Conservation (phyloP, 1,140 invertebrate species). For the Diabrotica undecimpunctata region DNA sequence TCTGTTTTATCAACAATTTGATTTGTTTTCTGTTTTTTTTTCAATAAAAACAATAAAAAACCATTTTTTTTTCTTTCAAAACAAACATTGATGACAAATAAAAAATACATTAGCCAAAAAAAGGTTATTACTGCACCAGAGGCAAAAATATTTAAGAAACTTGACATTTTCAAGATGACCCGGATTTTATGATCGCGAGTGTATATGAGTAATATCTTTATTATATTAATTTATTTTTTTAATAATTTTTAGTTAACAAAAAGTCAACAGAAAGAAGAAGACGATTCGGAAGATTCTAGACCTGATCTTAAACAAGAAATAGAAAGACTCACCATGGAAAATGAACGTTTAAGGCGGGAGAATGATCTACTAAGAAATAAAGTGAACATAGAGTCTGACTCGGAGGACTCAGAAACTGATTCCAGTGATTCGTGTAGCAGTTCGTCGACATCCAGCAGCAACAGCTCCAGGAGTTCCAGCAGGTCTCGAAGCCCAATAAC, state of each 20-base stretch:
- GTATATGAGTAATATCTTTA: too few relatives aligned
- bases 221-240: too few relatives aligned
- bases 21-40: too few relatives aligned
- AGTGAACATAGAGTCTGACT: conserved; percentile 44
- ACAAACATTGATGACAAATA: too few relatives aligned
- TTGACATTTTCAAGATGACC: too few relatives aligned
- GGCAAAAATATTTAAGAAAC: too few relatives aligned
- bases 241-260: conserved; percentile 45
- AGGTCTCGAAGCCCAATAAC: conserved; percentile 24
- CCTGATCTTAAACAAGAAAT: conserved; percentile 52
- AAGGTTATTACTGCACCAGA: too few relatives aligned
- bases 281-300: conserved; percentile 27
- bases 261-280: conserved; percentile 39
- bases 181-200: too few relatives aligned
- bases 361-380: conserved; percentile 55
- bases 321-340: conserved; percentile 36
- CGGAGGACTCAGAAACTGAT: conserved; percentile 57
- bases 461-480: conserved; percentile 26
- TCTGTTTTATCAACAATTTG: too few relatives aligned
- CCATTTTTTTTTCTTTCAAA: too few relatives aligned
- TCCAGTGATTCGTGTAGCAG: conserved; percentile 44
- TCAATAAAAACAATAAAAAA: too few relatives aligned
- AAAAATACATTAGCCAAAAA: too few relatives aligned
- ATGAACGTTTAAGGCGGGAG: conserved; percentile 51
- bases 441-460: conserved; percentile 28